Percentiles rank a stretch among this genome's conserved stretches.
Conservation (phyloP, 2,113 vertebrate genomes). For the Scopus umbretta region DNA sequence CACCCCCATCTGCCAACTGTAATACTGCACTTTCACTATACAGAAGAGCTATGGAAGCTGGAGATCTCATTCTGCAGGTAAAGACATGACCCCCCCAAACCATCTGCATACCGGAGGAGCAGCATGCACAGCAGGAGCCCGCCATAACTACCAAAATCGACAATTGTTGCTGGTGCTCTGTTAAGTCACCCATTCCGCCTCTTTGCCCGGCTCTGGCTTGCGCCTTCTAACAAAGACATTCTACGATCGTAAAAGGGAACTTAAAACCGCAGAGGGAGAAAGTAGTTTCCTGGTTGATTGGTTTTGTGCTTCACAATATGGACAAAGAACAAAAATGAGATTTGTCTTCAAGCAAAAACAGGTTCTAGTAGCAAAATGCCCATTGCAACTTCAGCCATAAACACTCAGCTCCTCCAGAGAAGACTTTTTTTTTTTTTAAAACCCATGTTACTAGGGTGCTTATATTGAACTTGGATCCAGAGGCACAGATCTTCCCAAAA, state of each 20-base stretch:
- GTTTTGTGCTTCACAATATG: background rate
- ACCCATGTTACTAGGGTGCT: background rate
- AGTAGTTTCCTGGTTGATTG: background rate
- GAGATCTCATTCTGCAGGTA: background rate
- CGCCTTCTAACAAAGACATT: background rate
- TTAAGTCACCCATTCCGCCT: background rate
- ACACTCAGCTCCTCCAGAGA: background rate
- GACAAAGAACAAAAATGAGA: background rate
- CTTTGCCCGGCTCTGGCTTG: background rate
- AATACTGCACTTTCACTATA: background rate
- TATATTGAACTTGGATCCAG: background rate
- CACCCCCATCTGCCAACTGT: background rate
- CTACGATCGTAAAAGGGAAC: background rate
- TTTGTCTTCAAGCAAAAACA: background rate
- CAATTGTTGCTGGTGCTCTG: too few relatives aligned
- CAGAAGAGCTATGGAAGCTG: background rate
- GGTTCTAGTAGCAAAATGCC: background rate
- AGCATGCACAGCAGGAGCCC: background rate
- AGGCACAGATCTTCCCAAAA: accelerated
- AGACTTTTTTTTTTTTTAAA: background rate
- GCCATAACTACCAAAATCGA: background rate
- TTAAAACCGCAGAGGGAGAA: background rate
- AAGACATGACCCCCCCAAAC: background rate
- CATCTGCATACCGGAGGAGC: accelerated
- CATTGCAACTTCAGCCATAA: background rate